Evolutionary conservation across 2,113 vertebrate species (phyloP).

Genomic region (Chloropsis cyanopogon): DNA sequence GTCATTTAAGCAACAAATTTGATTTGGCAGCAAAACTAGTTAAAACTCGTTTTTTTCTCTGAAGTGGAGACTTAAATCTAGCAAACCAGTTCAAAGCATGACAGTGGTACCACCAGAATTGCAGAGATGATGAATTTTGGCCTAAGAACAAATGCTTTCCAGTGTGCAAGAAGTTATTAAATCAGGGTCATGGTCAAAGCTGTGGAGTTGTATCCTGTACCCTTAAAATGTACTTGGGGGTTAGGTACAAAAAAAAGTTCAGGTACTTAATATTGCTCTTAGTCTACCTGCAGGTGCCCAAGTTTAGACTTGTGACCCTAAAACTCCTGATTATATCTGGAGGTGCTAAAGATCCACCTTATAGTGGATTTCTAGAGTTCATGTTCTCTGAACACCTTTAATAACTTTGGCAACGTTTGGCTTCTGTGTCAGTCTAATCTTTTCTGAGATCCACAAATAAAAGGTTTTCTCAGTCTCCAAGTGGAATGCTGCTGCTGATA

Average conservation of each 20-base stretch:
- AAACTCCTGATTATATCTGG: not conserved
- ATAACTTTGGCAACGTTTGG: not conserved
- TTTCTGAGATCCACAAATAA: not conserved
- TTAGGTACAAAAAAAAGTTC: not conserved
- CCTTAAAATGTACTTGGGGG: not conserved
- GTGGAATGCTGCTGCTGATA: not conserved
- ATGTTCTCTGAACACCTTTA: not conserved
- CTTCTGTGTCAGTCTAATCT: not conserved
- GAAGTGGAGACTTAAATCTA: not conserved
- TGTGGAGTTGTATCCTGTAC: not conserved
- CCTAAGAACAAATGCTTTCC: not conserved
- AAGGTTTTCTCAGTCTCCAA: not conserved
- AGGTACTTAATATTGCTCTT: not conserved
- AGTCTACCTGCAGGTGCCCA: not conserved
- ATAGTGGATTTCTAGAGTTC: not conserved
- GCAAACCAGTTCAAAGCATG: not conserved
- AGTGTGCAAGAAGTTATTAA: not conserved
- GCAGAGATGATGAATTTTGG: not conserved
- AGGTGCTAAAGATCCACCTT: not conserved
- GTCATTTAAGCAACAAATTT: not conserved
- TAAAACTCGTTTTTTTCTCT: not conserved
- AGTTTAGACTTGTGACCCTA: not conserved
- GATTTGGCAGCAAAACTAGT: not conserved
- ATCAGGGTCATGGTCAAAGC: not conserved
- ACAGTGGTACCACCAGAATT: not conserved